These are phyloP conservation scores for Zaprionus lachaisei DNA, from an alignment of 1,140 invertebrate species.

Conservation along the genomic window DNA sequence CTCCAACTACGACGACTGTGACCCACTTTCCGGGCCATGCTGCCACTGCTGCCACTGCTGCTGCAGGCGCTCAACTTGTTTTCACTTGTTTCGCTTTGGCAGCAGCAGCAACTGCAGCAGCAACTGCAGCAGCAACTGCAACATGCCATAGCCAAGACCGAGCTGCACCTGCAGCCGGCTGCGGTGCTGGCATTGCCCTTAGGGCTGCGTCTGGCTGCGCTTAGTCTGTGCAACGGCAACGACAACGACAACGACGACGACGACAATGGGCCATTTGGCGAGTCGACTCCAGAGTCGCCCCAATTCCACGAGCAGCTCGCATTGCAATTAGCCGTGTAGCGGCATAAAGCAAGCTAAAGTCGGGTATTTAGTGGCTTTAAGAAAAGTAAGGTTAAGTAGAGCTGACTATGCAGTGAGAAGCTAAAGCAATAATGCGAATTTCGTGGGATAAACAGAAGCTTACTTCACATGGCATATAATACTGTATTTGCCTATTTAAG, in stretches of 20 bases:
- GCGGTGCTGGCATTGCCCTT: constrained; percentile 36
- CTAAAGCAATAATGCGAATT: background rate
- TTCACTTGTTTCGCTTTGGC: constrained; percentile 79
- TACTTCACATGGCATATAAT: background rate
- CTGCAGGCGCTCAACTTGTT: constrained; percentile 73
- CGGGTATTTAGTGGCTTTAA: background rate
- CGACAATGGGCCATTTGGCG: constrained; percentile 6
- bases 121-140: constrained; percentile 43
- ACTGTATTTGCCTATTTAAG: too few relatives aligned
- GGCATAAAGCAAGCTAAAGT: background rate
- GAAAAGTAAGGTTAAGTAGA: background rate
- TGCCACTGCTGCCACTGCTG: constrained; percentile 27
- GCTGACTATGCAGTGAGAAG: background rate
- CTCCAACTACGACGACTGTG: constrained; percentile 46
- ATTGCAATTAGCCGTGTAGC: background rate
- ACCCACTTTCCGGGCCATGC: constrained; percentile 69
- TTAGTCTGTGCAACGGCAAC: constrained; percentile 2
- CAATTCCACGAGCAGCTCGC: constrained; percentile 21
- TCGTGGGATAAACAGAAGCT: accelerated
- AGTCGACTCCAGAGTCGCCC: constrained; percentile 39
- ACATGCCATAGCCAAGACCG: constrained; percentile 56
- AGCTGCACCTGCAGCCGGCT: constrained; percentile 28
- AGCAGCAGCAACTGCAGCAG: constrained; percentile 39
- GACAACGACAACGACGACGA: background rate
- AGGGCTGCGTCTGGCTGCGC: constrained; percentile 44